Conservation (phyloP, 2,888 invertebrate genomes). For the Leptinotarsa juncta region DNA sequence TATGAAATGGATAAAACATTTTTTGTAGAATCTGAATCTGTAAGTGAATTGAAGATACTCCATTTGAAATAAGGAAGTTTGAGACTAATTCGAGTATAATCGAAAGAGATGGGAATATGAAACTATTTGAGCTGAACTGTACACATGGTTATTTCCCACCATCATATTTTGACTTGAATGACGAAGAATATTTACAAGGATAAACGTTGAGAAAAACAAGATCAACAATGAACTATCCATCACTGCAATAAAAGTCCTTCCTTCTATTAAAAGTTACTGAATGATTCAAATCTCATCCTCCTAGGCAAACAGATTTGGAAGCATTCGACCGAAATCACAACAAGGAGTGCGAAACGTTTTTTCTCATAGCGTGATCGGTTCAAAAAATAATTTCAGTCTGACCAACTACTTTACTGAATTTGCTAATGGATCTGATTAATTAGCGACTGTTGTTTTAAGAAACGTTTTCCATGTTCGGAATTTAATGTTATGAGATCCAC, state of each 20-base stretch:
- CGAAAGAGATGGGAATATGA: no score
- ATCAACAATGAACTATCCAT: background rate
- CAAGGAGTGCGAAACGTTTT: slow-evolving; percentile 9
- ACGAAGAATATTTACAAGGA: background rate
- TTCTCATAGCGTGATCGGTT: slow-evolving; percentile 5
- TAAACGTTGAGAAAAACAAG: background rate
- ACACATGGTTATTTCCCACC: no score
- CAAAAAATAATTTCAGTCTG: slow-evolving; percentile 13
- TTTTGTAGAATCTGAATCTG: no score
- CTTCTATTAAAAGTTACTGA: background rate
- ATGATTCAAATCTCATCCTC: slow-evolving; percentile 3
- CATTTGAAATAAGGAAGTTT: no score
- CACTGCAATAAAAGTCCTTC: background rate
- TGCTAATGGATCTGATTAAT: background rate
- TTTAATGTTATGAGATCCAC: background rate
- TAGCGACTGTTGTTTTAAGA: slow-evolving; percentile 6
- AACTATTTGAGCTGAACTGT: no score
- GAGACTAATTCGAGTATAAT: no score
- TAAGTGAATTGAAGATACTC: no score
- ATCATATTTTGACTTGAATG: background rate
- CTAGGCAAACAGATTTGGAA: slow-evolving; percentile 24
- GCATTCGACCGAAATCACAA: slow-evolving; percentile 16
- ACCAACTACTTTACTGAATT: background rate
- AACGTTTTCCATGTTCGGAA: background rate
- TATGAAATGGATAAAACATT: no score